Base-by-base conservation (phyloP, 2,888 invertebrate genomes). In the Tridacna crocea region DNA sequence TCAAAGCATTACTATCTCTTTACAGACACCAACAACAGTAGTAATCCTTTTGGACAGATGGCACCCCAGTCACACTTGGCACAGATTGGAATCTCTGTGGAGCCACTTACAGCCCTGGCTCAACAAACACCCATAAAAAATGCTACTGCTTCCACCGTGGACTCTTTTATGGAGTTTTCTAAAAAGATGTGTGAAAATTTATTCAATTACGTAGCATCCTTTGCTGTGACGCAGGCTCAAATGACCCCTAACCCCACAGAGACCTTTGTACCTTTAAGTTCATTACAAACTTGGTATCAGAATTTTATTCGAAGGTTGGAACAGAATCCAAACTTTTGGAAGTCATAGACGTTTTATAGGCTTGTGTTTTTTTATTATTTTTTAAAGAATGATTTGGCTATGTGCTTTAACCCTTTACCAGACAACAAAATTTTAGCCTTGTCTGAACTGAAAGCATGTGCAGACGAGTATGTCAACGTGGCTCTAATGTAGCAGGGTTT, bases 251-350 rank as follows among this genome's bases (percentile, higher is more conserved):
- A 97, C 87, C 97, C 97, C 0, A 96, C 96, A 0, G 97, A 98
- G 87, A 96, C 96, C 13, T 98, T 97, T 95, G 97, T 99, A 75
- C 99, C 99, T 0, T 95, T 98, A 48, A 97, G 96, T 79, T 97
- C 97, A 0, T 96, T 99, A 58, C 97, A 98, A 93, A 97, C 96
- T 47, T 99, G 99, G 99, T 99, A 97, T 93, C 96, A 97, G 87
- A 99, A 97, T 93, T 99, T 99, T 93, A 97, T 98, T 93, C 95
- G 99, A 90, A 96, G 98, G 89, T 95, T 99, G 85, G 96, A 97
- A 89, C 97, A 97, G 87, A 98, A 98, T 95, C 99, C 99, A 0
- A 97, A 98, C 93, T 99, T 99, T 94, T 99, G 99, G 99, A 98
- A 93, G 88, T 91, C 91, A 55, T 55, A 36, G 36, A 36, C 36